A percentile compares a stretch with the other conserved stretches of the same genome.
phyloP scores from a whole-genome alignment of 2,113 vertebrate genomes.

The Delphinus delphis region DNA sequence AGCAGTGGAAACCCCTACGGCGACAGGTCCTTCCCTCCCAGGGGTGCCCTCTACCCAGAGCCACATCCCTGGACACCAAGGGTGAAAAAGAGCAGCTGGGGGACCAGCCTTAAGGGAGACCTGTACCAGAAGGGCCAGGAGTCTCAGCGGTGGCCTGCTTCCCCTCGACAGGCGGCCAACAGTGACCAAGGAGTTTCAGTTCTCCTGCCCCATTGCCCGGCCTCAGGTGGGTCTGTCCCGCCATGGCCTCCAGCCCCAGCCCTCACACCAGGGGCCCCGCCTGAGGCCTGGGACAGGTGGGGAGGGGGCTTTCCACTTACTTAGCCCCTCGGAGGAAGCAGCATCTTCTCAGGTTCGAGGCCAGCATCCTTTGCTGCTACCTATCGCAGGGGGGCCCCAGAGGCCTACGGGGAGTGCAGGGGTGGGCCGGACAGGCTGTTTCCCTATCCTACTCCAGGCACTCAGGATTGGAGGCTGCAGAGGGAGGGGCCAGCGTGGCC shows the following conservation, averaged over 20 bases:
- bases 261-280: background rate
- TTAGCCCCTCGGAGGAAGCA: constrained; percentile 71
- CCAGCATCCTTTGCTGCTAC: constrained; percentile 70
- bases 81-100: background rate
- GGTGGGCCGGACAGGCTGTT: background rate
- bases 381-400: background rate
- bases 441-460: constrained; percentile 52
- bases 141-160: background rate
- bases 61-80: background rate
- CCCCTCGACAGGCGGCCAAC: background rate
- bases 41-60: background rate
- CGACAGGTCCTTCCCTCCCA: background rate
- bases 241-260: background rate
- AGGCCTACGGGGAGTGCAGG: background rate
- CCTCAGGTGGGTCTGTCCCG: background rate
- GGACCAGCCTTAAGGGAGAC: background rate
- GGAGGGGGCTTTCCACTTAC: constrained; percentile 75
- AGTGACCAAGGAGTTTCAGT: constrained; percentile 56
- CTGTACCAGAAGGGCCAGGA: background rate
- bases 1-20: background rate
- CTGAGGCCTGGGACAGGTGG: background rate
- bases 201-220: background rate
- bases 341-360: constrained; percentile 25
- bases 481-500: constrained; percentile 59
- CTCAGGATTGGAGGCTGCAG: constrained; percentile 58